phyloP scores from a whole-genome alignment of 2,113 vertebrate species.

The Fulica atra region DNA sequence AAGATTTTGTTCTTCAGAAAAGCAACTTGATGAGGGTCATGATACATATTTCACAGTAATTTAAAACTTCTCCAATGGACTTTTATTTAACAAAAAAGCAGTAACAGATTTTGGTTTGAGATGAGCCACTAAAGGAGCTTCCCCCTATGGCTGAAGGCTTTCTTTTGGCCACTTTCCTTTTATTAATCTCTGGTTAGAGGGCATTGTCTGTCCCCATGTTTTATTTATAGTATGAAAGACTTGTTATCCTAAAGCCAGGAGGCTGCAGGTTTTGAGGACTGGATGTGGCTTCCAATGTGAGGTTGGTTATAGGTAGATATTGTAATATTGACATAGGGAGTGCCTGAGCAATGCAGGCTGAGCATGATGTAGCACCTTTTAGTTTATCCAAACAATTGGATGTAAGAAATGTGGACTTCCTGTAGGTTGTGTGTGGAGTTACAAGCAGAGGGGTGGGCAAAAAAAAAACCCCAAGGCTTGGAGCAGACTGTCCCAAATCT shows the following conservation, averaged over 20 bases:
- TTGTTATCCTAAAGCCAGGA: neutral
- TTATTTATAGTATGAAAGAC: neutral
- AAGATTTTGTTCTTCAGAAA: neutral
- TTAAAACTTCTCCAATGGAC: neutral
- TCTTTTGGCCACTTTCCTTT: neutral
- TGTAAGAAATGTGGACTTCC: neutral
- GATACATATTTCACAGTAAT: neutral
- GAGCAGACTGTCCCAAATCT: neutral
- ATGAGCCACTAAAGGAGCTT: neutral
- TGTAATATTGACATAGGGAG: neutral
- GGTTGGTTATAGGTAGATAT: neutral
- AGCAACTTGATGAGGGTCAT: neutral
- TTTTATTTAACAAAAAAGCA: neutral
- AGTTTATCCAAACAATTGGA: neutral
- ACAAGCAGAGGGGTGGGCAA: neutral
- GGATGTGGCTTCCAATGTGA: neutral
- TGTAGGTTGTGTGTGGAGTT: neutral
- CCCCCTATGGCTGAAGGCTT: neutral
- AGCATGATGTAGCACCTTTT: accelerated
- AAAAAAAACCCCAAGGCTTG: neutral
- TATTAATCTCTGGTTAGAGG: neutral
- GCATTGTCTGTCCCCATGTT: neutral
- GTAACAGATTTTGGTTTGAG: neutral
- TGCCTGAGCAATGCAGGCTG: neutral
- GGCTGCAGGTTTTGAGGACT: neutral